These are phyloP conservation scores for Drosophila novamexicana DNA, from an alignment of 1,140 invertebrate genomes.

Conservation along the genomic window DNA sequence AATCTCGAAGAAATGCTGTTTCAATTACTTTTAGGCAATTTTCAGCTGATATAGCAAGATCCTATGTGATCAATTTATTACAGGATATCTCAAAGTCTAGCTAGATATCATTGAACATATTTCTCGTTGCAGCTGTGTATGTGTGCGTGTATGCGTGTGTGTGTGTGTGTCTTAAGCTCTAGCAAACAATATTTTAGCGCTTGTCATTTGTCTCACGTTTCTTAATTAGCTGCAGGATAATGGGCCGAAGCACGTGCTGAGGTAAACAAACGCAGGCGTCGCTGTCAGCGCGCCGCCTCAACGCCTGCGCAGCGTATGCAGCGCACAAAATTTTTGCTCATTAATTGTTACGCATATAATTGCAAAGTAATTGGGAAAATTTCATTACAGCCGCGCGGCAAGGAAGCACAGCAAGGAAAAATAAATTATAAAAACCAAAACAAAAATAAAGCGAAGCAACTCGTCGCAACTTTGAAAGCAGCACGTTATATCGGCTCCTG, in stretches of 20 bases:
- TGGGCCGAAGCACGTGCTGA: constrained; percentile 66
- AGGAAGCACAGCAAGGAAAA: constrained; percentile 2
- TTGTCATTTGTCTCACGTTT: constrained; percentile 82
- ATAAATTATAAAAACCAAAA: neutral
- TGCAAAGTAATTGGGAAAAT: constrained; percentile 79
- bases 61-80: too few relatives aligned
- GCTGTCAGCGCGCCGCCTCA: neutral
- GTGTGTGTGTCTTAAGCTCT: constrained; percentile 27
- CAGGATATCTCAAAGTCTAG: neutral
- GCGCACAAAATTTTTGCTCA: constrained; percentile 39
- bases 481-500: neutral
- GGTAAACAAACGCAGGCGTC: constrained; percentile 51
- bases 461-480: constrained; percentile 30
- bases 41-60: too few relatives aligned
- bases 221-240: constrained; percentile 79
- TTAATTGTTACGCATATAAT: constrained; percentile 67
- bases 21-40: neutral
- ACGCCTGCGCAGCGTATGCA: constrained; percentile 39
- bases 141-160: neutral
- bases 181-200: constrained; percentile 62
- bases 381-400: constrained; percentile 49
- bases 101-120: neutral
- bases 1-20: too few relatives aligned
- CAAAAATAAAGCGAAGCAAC: constrained; percentile 7
- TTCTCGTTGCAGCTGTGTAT: neutral